These are phyloP conservation scores for Hemibagrus guttatus DNA, from an alignment of 2,797 vertebrate species.

Conservation along the genomic window DNA sequence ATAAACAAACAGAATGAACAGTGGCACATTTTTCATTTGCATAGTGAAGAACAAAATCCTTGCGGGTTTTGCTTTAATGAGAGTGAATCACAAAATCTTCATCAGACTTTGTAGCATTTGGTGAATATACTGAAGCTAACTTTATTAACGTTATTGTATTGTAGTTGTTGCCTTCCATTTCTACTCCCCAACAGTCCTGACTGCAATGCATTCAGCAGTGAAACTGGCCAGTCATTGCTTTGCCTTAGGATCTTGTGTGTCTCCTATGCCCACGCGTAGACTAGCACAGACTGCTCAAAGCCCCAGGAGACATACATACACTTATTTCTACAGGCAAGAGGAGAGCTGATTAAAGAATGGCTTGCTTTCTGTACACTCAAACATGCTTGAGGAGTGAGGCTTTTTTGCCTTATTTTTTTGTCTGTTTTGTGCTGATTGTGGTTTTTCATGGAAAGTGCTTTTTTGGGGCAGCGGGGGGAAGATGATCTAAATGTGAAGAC, in stretches of 20 bases:
- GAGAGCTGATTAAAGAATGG: constrained; percentile 52
- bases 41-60: background rate
- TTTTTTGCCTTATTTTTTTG: background rate
- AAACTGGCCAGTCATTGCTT: constrained; percentile 72
- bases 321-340: constrained; percentile 52
- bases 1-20: background rate
- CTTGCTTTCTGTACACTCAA: constrained; percentile 35
- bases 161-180: constrained; percentile 36
- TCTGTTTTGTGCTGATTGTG: constrained; percentile 30
- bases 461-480: background rate
- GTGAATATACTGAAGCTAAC: constrained; percentile 35
- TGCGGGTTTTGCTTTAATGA: background rate
- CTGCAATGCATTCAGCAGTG: constrained; percentile 67
- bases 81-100: background rate
- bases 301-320: constrained; percentile 56
- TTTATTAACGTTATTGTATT: background rate
- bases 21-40: background rate
- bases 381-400: constrained; percentile 32
- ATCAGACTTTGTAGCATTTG: constrained; percentile 28
- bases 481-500: constrained; percentile 19
- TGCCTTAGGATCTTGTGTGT: constrained; percentile 68
- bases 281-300: constrained; percentile 56
- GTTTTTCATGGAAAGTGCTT: constrained; percentile 28
- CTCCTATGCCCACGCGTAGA: constrained; percentile 62
- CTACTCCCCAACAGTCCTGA: constrained; percentile 49